phyloP scores from a whole-genome alignment of 2,797 vertebrate species.

The Crax fasciolata region DNA sequence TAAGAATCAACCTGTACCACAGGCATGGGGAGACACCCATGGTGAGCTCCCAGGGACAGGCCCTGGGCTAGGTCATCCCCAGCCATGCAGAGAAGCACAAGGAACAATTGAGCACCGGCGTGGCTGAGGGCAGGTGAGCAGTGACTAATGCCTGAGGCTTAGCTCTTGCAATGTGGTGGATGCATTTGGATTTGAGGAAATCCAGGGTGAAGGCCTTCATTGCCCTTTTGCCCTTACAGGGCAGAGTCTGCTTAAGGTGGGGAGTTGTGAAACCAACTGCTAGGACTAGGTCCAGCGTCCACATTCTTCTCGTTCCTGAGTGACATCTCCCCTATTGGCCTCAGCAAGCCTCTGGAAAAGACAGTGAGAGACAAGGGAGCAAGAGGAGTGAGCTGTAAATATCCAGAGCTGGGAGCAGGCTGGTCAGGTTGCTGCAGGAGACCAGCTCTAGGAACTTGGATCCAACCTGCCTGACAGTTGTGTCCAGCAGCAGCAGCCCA shows the following conservation, averaged over 20 bases:
- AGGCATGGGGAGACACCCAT: neutral
- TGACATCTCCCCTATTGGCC: neutral
- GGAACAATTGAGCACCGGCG: neutral
- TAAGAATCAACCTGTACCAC: neutral
- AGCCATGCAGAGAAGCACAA: neutral
- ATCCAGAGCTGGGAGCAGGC: neutral
- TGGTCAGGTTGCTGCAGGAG: neutral
- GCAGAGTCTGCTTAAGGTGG: slow-evolving; percentile 31
- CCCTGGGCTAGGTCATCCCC: neutral
- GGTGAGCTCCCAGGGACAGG: neutral
- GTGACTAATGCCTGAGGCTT: slow-evolving; percentile 21
- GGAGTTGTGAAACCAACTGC: slow-evolving; percentile 1
- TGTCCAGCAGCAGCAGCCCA: neutral
- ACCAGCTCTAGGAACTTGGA: neutral
- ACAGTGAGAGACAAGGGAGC: neutral
- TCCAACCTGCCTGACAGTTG: neutral
- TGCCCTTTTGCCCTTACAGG: slow-evolving; percentile 10
- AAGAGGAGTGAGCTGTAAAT: neutral
- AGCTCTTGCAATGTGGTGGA: slow-evolving; percentile 13
- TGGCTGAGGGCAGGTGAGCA: neutral
- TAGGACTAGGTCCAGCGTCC: neutral
- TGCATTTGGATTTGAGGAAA: slow-evolving; percentile 48
- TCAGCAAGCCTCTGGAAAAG: neutral
- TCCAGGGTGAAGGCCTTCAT: neutral
- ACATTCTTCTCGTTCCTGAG: slow-evolving; percentile 15